Base-by-base conservation (phyloP, 2,888 invertebrate genomes). In the Hirtodrosophila alboralis region DNA sequence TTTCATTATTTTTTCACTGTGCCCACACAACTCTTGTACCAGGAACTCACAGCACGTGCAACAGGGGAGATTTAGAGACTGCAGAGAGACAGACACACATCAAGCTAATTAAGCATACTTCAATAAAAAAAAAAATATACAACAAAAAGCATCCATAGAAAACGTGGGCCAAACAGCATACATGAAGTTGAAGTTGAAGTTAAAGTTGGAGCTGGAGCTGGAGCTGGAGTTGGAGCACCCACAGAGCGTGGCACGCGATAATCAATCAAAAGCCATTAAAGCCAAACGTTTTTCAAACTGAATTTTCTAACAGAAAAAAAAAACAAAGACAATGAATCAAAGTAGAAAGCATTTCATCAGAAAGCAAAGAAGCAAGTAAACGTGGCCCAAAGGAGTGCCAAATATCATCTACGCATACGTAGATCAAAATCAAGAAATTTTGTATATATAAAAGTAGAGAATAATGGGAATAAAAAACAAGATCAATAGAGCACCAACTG, bases 301-400 rank as follows among this genome's bases (percentile, higher is more conserved):
- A 57, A 44, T 57, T 72, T 62, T 49, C 64, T n/a, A n/a, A n/a
- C n/a, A n/a, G n/a, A n/a, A n/a, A n/a, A n/a, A n/a, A n/a, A 53
- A 58, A 59, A 73, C 64, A 81, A 53, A 73, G 64, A 61, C 85
- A 67, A 81, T 70, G 79, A 53, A 76, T 57, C 60, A 68, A 86
- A 85, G 86, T 87, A 85, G 86, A 87, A 81, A 81, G 81, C 86
- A 87, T 87, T 81, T 81, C 81, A 69, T 86, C 81, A 77, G 84
- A n/a, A n/a, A n/a, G n/a, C n/a, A n/a, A n/a, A n/a, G n/a, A 75
- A 79, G 76, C 52, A 40, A 62, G 34, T 43, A 44, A n/a, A 58
- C 26, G 26, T 47, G 67, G 61, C 51, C 43, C 48, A 51, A 60
- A 85, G 87, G 87, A 83, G 80, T 87, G 87, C 79, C 85, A 74